Evolutionary conservation across 2,888 invertebrate species (phyloP).

Genomic region (Flexamia atlantica): DNA sequence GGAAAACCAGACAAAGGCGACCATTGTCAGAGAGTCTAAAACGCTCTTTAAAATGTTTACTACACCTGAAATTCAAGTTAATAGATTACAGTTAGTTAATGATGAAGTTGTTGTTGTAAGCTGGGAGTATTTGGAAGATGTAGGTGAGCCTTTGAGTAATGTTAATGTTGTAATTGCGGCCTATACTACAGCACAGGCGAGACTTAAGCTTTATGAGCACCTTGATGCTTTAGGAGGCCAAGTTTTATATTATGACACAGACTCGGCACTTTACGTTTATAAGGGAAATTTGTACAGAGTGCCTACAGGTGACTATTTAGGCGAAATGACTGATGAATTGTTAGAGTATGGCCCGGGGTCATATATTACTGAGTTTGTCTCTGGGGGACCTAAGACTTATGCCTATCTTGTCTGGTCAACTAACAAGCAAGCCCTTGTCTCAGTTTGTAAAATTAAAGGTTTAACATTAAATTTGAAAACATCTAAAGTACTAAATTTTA

Average conservation of each 20-base stretch:
- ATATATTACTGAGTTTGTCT: too few relatives aligned
- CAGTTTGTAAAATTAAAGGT: too few relatives aligned
- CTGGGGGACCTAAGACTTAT: too few relatives aligned
- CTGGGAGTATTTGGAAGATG: slow-evolving; percentile 28
- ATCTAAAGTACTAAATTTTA: too few relatives aligned
- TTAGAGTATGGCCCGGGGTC: too few relatives aligned
- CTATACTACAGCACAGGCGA: slow-evolving; percentile 56
- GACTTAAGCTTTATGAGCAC: slow-evolving; percentile 56
- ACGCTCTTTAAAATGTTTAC: not conserved
- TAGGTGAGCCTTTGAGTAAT: slow-evolving; percentile 14
- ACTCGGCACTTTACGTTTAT: too few relatives aligned
- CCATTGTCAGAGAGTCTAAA: not conserved
- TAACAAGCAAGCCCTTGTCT: too few relatives aligned
- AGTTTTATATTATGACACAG: slow-evolving; percentile 57
- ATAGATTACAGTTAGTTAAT: not conserved
- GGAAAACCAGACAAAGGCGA: not conserved
- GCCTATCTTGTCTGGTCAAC: too few relatives aligned
- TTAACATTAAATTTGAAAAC: too few relatives aligned
- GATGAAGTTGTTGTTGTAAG: slow-evolving; percentile 29
- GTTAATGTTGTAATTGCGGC: slow-evolving; percentile 56
- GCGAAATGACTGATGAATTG: too few relatives aligned
- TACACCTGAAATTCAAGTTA: not conserved
- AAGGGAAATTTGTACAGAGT: too few relatives aligned
- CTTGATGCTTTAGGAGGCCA: slow-evolving; percentile 35
- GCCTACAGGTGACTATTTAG: too few relatives aligned